Conservation (phyloP, 2,113 vertebrate species). For the Pterocles burchelli region DNA sequence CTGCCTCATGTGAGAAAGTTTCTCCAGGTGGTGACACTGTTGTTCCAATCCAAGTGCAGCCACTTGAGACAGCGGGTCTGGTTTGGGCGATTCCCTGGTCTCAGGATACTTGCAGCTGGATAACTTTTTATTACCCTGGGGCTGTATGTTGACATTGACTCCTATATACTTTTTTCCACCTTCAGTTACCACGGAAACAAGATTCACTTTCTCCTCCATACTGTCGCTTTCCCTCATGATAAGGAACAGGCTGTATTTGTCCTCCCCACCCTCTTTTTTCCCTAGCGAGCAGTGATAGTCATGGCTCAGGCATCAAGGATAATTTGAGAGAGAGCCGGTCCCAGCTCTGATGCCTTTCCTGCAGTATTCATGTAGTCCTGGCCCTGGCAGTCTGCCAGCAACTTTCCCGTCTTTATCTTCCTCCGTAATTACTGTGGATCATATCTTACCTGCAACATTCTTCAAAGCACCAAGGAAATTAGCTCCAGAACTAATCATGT, state of each 20-base stretch:
- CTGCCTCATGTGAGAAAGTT: background rate
- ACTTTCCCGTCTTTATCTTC: background rate
- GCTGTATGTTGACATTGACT: background rate
- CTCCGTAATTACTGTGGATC: slow-evolving; percentile 22
- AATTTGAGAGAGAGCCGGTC: background rate
- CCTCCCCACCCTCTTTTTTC: background rate
- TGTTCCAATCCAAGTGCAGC: background rate
- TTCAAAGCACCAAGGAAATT: slow-evolving; percentile 51
- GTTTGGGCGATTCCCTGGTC: fast-evolving
- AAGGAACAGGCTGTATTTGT: background rate
- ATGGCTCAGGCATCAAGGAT: background rate
- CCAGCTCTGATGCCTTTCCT: background rate
- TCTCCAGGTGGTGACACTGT: slow-evolving; percentile 48
- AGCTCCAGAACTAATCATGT: slow-evolving; percentile 37
- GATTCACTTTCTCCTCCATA: slow-evolving; percentile 17
- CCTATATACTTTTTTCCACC: slow-evolving; percentile 16
- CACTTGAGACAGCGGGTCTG: background rate
- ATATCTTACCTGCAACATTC: slow-evolving; percentile 22
- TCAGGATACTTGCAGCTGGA: fast-evolving
- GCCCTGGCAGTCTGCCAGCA: background rate
- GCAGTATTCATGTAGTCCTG: background rate
- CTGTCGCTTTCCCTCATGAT: background rate
- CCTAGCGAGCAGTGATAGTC: background rate
- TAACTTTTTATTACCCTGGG: background rate
- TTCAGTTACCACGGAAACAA: slow-evolving; percentile 56